Conservation (phyloP, 2,113 vertebrate genomes). For the Azemiops feae region DNA sequence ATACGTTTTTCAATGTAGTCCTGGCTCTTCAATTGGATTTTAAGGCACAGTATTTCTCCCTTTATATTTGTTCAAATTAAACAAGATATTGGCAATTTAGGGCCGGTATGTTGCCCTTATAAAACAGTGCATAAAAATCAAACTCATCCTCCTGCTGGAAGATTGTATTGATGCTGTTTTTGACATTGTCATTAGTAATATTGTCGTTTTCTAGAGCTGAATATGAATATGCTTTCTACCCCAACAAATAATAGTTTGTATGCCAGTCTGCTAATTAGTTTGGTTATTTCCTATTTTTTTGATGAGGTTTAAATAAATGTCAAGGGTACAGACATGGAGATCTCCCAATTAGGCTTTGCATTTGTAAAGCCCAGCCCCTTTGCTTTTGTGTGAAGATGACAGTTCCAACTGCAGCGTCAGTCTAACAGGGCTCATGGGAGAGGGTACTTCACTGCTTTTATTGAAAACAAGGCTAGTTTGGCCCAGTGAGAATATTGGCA, state of each 20-base stretch:
- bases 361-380: conserved; percentile 69
- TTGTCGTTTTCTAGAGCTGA: conserved; percentile 34
- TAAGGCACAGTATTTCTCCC: conserved; percentile 18
- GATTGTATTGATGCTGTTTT: not conserved
- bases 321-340: conserved; percentile 71
- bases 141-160: conserved; percentile 35
- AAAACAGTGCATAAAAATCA: not conserved
- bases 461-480: conserved; percentile 66
- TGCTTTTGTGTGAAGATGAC: conserved; percentile 74
- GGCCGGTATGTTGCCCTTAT: not conserved
- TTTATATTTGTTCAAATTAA: conserved; percentile 7
- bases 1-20: not conserved
- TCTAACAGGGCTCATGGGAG: conserved; percentile 80
- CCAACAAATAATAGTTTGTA: conserved; percentile 55
- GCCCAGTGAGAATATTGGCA: conserved; percentile 67
- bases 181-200: conserved; percentile 11
- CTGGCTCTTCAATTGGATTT: not conserved
- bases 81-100: conserved; percentile 6
- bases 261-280: conserved; percentile 71
- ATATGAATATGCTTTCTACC: conserved; percentile 44
- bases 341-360: conserved; percentile 77
- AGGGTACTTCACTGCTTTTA: conserved; percentile 63
- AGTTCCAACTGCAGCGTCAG: conserved; percentile 71
- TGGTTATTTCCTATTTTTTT: conserved; percentile 73
- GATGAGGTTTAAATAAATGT: conserved; percentile 79